Percentiles rank a stretch among this genome's conserved stretches.
phyloP scores from a whole-genome alignment of 2,888 invertebrate genomes.

The Pterostichus madidus region DNA sequence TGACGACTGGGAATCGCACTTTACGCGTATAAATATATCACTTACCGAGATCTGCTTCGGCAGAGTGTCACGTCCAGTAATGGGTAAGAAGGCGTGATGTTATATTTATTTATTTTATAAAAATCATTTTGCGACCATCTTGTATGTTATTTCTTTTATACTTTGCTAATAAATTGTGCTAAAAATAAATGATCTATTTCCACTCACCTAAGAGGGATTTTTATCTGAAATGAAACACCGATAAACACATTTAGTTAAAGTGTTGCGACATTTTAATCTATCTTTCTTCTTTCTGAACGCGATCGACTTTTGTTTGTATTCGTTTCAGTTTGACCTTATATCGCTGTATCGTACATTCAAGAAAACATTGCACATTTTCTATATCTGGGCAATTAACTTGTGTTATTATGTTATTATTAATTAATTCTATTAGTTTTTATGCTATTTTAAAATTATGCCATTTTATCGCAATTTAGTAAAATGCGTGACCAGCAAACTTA shows the following conservation, averaged over 20 bases:
- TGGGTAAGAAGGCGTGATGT: too few species aligned
- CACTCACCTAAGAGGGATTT: not conserved
- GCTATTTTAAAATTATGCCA: not conserved
- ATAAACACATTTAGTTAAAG: not conserved
- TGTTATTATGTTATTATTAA: constrained; percentile 15
- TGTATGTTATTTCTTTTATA: not conserved
- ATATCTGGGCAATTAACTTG: not conserved
- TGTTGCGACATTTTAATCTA: not conserved
- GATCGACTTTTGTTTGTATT: not conserved
- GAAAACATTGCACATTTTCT: constrained; percentile 4
- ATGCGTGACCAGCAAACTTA: not conserved
- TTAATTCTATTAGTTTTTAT: not conserved
- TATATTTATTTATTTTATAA: too few species aligned
- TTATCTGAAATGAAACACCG: not conserved
- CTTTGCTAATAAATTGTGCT: not conserved
- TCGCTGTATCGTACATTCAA: not conserved
- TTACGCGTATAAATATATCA: too few species aligned
- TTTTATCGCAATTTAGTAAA: not conserved
- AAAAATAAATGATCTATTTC: constrained; percentile 1
- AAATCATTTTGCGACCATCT: not conserved
- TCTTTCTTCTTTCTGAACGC: not conserved
- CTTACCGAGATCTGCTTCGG: too few species aligned
- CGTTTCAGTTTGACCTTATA: not conserved
- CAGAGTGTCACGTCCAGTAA: too few species aligned
- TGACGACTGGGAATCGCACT: too few species aligned